A percentile compares a stretch with the other conserved stretches of the same genome.
Conservation (phyloP, 2,888 invertebrate genomes). For the Lithophane leautieri region DNA sequence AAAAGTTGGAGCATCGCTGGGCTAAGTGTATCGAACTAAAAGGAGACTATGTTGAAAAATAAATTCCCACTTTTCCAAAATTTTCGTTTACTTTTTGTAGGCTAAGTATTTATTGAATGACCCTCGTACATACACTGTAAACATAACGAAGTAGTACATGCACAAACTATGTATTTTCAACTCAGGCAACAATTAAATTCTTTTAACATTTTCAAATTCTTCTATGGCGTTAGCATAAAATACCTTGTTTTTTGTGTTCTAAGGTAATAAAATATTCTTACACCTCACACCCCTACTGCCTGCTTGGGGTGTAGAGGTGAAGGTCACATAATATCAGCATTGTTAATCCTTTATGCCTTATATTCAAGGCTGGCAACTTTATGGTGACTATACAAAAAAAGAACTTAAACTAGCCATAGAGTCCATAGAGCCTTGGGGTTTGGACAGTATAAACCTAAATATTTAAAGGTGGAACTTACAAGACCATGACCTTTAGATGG, state of each 20-base stretch:
- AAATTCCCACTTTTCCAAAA: too few species aligned
- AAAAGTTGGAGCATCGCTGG: too few species aligned
- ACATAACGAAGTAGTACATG: neutral
- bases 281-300: constrained; percentile 14
- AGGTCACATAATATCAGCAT: constrained; percentile 54
- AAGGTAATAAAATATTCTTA: constrained; percentile 12
- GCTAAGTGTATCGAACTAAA: too few species aligned
- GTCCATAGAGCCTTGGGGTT: constrained; percentile 17
- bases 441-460: constrained; percentile 27
- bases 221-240: neutral
- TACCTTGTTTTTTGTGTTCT: neutral
- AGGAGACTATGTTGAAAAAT: too few species aligned
- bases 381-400: constrained; percentile 51
- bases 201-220: neutral
- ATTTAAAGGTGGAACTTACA: constrained; percentile 19
- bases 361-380: constrained; percentile 57
- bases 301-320: constrained; percentile 45
- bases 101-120: too few species aligned
- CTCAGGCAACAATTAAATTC: neutral
- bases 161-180: neutral
- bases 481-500: constrained; percentile 5
- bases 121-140: neutral
- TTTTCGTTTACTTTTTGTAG: too few species aligned
- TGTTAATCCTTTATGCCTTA: constrained; percentile 52
- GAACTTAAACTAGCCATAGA: constrained; percentile 4